A percentile compares a stretch with the other conserved stretches of the same genome.
Evolutionary conservation across 2,113 vertebrate genomes (phyloP).

Genomic region (Panthera uncia): DNA sequence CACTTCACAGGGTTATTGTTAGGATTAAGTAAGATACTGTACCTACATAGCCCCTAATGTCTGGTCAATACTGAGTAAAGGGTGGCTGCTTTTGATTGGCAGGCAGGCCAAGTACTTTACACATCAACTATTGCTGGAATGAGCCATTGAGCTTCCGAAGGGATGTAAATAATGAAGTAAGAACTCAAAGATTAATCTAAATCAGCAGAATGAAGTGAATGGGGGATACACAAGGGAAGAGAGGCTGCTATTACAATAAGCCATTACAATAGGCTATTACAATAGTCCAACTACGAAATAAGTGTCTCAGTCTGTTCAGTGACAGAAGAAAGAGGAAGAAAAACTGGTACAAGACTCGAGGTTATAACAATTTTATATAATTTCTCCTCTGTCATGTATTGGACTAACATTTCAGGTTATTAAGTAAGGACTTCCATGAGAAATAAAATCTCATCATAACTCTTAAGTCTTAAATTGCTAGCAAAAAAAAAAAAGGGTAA

Average conservation of each 20-base stretch:
- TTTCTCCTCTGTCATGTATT: not conserved
- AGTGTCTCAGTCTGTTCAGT: not conserved
- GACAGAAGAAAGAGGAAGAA: not conserved
- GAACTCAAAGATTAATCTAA: not conserved
- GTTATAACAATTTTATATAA: not conserved
- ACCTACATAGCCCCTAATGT: not conserved
- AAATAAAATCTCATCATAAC: not conserved
- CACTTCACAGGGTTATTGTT: not conserved
- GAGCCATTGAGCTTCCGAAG: not conserved
- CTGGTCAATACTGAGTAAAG: constrained; percentile 1
- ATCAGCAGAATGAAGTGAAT: not conserved
- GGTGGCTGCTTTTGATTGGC: not conserved
- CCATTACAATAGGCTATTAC: not conserved
- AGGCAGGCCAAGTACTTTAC: not conserved
- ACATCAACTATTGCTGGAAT: not conserved
- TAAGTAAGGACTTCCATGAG: not conserved
- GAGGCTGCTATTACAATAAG: not conserved
- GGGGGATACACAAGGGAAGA: not conserved
- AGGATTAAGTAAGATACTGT: not conserved
- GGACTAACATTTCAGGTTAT: not conserved
- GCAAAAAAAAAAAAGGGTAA: not conserved
- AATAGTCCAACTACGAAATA: not conserved
- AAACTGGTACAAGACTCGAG: not conserved
- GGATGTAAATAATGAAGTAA: not conserved
- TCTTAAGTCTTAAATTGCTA: not conserved